Conservation (phyloP, 2,113 vertebrate genomes). For the Calidris pygmaea region DNA sequence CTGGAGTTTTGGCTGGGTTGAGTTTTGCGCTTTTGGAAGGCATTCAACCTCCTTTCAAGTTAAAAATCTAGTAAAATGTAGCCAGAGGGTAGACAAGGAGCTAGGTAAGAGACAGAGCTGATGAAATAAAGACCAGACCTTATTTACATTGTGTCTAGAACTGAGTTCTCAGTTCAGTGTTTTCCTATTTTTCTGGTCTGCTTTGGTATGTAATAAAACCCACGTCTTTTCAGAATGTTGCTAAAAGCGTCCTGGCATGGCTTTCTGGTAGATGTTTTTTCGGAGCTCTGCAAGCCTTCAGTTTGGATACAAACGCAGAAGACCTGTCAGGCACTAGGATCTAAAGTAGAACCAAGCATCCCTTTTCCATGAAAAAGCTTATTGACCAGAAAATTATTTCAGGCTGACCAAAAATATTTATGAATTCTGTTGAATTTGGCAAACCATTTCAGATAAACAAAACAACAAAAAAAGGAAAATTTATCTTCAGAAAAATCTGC, state of each 20-base stretch:
- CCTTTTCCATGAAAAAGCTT: background rate
- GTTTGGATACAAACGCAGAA: background rate
- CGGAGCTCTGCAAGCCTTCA: background rate
- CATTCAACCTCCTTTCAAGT: background rate
- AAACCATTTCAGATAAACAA: background rate
- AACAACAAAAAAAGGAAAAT: background rate
- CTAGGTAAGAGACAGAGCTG: background rate
- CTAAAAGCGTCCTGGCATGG: background rate
- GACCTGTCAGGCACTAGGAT: background rate
- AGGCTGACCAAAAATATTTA: background rate
- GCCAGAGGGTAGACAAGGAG: background rate
- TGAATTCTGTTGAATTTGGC: background rate
- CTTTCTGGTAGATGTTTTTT: background rate
- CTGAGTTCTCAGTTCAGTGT: background rate
- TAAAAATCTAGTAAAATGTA: background rate
- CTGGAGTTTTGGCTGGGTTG: background rate
- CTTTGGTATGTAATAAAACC: background rate
- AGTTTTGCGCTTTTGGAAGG: background rate
- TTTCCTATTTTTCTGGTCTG: background rate
- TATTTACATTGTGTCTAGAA: background rate
- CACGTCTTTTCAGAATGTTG: background rate
- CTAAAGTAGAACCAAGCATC: background rate
- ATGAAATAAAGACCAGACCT: background rate
- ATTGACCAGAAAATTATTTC: background rate
- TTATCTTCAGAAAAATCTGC: background rate